Evolutionary conservation across 2,888 invertebrate genomes (phyloP), one percentile per base, ranked within the genome.

Genomic region (Palloptera scutellata): DNA sequence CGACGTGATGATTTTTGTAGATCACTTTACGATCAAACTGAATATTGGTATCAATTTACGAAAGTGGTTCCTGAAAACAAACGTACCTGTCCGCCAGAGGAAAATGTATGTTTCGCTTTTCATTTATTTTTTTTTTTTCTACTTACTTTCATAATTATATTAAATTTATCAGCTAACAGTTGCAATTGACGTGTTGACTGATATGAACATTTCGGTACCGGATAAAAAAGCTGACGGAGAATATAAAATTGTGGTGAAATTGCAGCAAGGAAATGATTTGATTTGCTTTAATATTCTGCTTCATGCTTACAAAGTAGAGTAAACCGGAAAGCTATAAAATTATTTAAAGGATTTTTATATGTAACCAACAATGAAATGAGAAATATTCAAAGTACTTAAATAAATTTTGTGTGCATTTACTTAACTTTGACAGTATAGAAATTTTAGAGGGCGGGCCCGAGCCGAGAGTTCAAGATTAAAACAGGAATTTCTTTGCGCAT

Each of bases 41-140:
- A 70, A 42, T 12, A 68, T 10, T 70, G 70, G 70, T 64, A 68
- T 52, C 8, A 42, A 13, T 63, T 55, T 13, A 20, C 57, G 8
- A 45, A 57, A 15, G 19, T 45, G 3, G 51, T 70, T 12, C 62
- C 67, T 11, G 19, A 55, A 15, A 42, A 60, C 5, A 45, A 63
- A 6, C 63, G 60, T 11, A 42, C 8, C 12, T 70, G 70, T 41
- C 70, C 70, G 12, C 63, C 61, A 10, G 15, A 11, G 30, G 19
- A 45, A 15, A 62, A 59, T 8, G 69, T 69, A 69, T 54, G 69
- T 60, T n/a, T n/a, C n/a, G n/a, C n/a, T n/a, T n/a, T n/a, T n/a
- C 19, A 6, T 1, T 17, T 13, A 30, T 13, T 13, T 48, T 30
- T 4, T 30, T 30, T 30, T 30, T 30, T 30, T 30, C 2, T 30